A percentile compares a stretch with the other conserved stretches of the same genome.
Conservation (phyloP, 2,113 vertebrate genomes). For the Nothocercus julius region DNA sequence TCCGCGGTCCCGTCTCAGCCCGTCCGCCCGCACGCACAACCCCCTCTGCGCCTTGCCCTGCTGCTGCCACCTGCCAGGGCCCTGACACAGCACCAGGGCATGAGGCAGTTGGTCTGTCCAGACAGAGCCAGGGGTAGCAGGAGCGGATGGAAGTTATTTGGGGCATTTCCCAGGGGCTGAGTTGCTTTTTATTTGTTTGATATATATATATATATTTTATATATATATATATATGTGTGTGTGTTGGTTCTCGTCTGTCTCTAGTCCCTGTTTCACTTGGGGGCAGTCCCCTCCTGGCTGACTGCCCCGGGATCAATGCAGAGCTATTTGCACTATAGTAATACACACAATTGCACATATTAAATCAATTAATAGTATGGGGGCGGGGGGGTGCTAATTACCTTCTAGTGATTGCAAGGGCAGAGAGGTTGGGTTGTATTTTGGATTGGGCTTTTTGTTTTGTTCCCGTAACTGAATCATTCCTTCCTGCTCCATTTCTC, state of each 20-base stretch:
- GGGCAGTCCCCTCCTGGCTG: neutral
- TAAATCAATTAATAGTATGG: constrained; percentile 34
- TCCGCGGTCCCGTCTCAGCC: neutral
- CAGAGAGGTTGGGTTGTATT: constrained; percentile 23
- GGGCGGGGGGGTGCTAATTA: neutral
- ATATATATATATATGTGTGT: too few relatives aligned
- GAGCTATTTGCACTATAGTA: constrained; percentile 71
- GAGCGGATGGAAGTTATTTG: neutral
- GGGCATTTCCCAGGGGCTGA: neutral
- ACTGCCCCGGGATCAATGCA: constrained; percentile 15
- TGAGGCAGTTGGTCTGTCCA: neutral
- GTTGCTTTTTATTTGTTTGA: constrained; percentile 1
- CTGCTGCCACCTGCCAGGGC: neutral
- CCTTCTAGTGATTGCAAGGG: constrained; percentile 23
- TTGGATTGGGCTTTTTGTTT: constrained; percentile 38
- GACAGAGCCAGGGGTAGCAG: neutral
- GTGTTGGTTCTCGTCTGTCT: constrained; percentile 41
- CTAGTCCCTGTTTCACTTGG: constrained; percentile 49
- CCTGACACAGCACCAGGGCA: accelerated
- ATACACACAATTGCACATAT: constrained; percentile 65
- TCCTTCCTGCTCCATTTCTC: neutral
- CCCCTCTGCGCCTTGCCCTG: neutral
- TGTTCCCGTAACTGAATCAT: constrained; percentile 37
- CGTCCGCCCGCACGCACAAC: neutral
- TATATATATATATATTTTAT: neutral